These are phyloP conservation scores for Halocynthia aurantium DNA, from an alignment of 23 tunicate species.

Conservation along the genomic window DNA sequence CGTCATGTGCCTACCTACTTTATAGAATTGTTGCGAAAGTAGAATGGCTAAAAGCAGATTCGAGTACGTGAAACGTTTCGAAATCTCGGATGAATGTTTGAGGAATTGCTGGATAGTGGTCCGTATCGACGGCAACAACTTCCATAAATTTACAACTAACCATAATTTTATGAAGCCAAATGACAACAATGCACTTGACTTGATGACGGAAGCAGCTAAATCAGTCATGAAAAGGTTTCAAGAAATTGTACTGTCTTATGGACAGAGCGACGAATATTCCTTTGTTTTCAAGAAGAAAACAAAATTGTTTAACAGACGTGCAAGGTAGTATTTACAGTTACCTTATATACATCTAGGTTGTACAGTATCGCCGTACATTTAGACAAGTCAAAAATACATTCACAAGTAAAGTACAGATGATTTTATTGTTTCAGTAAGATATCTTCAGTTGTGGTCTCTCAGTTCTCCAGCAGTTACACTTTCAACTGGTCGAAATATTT, in stretches of 20 bases:
- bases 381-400: too few species aligned
- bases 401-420: too few species aligned
- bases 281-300: conserved; percentile 85
- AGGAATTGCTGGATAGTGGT: conserved; percentile 90
- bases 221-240: conserved; percentile 39
- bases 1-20: too few species aligned
- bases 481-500: conserved; percentile 73
- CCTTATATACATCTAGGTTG: not conserved
- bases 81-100: conserved; percentile 59
- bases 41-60: conserved; percentile 80
- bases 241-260: conserved; percentile 72
- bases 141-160: conserved; percentile 69
- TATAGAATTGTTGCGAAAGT: too few species aligned
- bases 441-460: conserved; percentile 79
- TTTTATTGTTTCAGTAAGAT: conserved; percentile 53
- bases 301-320: conserved; percentile 65
- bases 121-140: conserved; percentile 92
- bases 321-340: conserved; percentile 50
- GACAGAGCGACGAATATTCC: conserved; percentile 94
- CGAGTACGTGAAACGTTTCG: conserved; percentile 88
- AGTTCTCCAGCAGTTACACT: conserved; percentile 58
- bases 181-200: conserved; percentile 54
- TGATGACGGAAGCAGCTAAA: conserved; percentile 66
- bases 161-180: conserved; percentile 90
- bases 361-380: not conserved